These are phyloP conservation scores for Chrysolophus pictus DNA, from an alignment of 2,797 vertebrate species.

Conservation along the genomic window DNA sequence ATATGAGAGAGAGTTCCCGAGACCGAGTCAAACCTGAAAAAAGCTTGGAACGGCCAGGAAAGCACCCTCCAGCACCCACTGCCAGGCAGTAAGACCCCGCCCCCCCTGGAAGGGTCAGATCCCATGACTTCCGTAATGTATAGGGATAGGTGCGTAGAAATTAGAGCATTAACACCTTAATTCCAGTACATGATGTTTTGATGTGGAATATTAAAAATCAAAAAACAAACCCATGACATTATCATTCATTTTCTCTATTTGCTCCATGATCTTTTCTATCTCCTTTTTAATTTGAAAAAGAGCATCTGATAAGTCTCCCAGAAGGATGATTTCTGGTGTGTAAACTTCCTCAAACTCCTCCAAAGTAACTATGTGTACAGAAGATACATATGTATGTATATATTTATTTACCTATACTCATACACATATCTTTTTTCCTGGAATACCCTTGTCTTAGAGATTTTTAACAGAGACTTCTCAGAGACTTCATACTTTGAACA, in stretches of 20 bases:
- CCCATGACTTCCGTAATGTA: no score
- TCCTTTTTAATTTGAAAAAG: neutral
- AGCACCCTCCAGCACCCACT: no score
- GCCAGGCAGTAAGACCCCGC: no score
- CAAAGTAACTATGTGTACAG: neutral
- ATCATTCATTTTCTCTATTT: neutral
- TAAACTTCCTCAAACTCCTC: neutral
- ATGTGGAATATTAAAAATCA: no score
- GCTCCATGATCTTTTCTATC: neutral
- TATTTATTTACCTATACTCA: neutral
- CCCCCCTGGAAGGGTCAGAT: no score
- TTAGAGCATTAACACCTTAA: no score
- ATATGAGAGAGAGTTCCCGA: no score
- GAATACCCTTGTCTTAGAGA: neutral
- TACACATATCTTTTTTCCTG: neutral
- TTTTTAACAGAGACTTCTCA: slow-evolving; percentile 10
- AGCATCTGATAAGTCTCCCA: neutral
- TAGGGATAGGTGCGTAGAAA: no score
- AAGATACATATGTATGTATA: neutral
- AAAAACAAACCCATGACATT: no score
- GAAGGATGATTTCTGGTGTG: neutral
- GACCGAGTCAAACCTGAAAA: no score
- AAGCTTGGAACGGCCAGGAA: no score
- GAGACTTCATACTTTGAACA: slow-evolving; percentile 31
- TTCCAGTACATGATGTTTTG: no score